Percentiles rank a stretch among this genome's conserved stretches.
phyloP scores from a whole-genome alignment of 2,797 vertebrate genomes.

The Coccyzus lansbergi region DNA sequence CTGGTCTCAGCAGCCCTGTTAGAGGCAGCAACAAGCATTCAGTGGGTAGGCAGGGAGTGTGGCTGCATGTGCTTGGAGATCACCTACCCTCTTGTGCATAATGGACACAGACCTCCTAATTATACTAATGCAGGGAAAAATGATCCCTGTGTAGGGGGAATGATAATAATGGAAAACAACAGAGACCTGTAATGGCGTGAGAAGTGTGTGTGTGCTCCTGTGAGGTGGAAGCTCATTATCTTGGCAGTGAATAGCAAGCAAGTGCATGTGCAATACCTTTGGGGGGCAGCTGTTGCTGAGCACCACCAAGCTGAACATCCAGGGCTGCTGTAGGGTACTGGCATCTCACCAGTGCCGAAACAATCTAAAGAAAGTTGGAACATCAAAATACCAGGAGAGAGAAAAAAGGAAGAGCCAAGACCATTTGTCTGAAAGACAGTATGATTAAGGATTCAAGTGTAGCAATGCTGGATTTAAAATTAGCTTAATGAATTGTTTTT shows the following conservation, averaged over 20 bases:
- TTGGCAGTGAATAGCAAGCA: background rate
- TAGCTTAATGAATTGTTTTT: background rate
- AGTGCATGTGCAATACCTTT: background rate
- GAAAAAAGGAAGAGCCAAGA: background rate
- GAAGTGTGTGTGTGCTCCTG: accelerated
- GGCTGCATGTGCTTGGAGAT: no score
- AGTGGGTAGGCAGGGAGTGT: background rate
- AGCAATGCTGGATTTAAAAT: conserved; percentile 43
- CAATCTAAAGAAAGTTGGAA: background rate
- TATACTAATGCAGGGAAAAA: background rate
- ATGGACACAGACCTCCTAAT: background rate
- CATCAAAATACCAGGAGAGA: background rate
- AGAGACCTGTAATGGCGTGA: background rate
- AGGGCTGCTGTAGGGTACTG: background rate
- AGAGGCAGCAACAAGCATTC: background rate
- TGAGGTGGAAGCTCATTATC: background rate
- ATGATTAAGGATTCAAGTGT: conserved; percentile 17
- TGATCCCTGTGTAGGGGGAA: background rate
- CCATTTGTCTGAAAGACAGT: background rate
- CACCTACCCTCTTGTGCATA: background rate
- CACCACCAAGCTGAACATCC: background rate
- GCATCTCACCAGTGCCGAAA: background rate
- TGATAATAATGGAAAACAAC: background rate
- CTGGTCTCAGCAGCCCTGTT: background rate
- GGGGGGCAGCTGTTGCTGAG: background rate